Evolutionary conservation across 2,888 invertebrate genomes (phyloP), one percentile per base, ranked within the genome.

Genomic region (Arctia plantaginis): DNA sequence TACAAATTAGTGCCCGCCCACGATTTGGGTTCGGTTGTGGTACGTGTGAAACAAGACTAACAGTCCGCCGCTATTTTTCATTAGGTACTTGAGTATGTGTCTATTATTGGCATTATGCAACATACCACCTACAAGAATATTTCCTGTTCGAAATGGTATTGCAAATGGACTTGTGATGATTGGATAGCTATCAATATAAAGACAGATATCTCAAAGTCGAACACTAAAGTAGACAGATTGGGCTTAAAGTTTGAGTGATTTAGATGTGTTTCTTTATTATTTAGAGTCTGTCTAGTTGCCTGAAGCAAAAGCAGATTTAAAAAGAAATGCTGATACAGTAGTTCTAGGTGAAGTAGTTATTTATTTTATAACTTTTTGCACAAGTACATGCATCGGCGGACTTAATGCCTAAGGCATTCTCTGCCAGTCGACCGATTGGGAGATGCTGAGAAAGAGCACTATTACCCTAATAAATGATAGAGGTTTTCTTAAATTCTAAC

Each of bases 21-120:
- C n/a, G 23, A 23, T 0, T 55, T 55, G 51, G 23, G 12, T 55
- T 8, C 1, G 23, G 23, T 23, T 51, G 23, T 51, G 8, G 8
- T 51, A 47, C 18, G 20, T 51, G 51, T 55, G 51, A 20, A 55
- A n/a, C 51, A 55, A 55, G 51, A 23, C 27, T 67, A 18, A 33
- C 67, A 6, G 20, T 30, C 10, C 18, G 20, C 67, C 30, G 20
- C 30, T 69, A 35, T 69, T 35, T 69, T 62, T 70, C 62, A 23
- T 70, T 41, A n/a, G 62, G 30, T 70, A 30, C n/a, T 30, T 62
- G 69, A 35, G 35, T 55, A n/a, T 59, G 39, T 39, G n/a, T 55
- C 69, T 69, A 55, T 69, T 69, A 55, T 69, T 66, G 27, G 66
- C 66, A 27, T 41, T 39, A n/a, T 66, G 35, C 35, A 23, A 66